These are phyloP conservation scores for Psilanteris sp. DNA, from an alignment of 1,140 invertebrate genomes.

Conservation along the genomic window DNA sequence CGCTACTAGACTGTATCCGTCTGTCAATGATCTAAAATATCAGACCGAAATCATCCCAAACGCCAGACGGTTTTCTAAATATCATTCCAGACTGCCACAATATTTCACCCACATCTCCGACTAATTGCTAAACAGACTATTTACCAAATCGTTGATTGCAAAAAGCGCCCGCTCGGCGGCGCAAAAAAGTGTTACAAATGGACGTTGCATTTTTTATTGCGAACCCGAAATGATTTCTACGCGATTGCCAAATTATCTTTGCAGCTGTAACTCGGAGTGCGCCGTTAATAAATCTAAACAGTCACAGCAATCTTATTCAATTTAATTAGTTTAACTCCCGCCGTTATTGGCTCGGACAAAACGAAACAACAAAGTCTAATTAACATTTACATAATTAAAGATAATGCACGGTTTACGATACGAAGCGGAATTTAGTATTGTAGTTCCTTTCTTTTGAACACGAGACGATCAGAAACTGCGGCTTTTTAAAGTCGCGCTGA, in stretches of 20 bases:
- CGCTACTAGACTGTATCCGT: slow-evolving; percentile 37
- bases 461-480: slow-evolving; percentile 7
- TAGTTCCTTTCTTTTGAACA: too few species aligned
- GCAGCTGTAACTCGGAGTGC: neutral
- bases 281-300: too few species aligned
- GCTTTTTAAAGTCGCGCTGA: slow-evolving; percentile 35
- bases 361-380: too few species aligned
- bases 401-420: too few species aligned
- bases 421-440: too few species aligned
- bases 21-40: slow-evolving; percentile 52
- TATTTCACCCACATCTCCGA: slow-evolving; percentile 55
- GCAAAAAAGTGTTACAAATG: slow-evolving; percentile 58
- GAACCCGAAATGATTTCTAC: slow-evolving; percentile 7
- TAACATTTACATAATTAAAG: too few species aligned
- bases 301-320: too few species aligned
- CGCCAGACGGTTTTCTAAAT: slow-evolving; percentile 51
- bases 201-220: slow-evolving; percentile 30
- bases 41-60: slow-evolving; percentile 20
- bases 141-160: slow-evolving; percentile 47
- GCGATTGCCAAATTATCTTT: slow-evolving; percentile 6
- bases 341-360: too few species aligned
- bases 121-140: slow-evolving; percentile 59
- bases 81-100: slow-evolving; percentile 33
- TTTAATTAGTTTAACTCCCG: too few species aligned
- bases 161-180: slow-evolving; percentile 28